phyloP scores from a whole-genome alignment of 2,888 invertebrate genomes.

The Dioctria rufipes region DNA sequence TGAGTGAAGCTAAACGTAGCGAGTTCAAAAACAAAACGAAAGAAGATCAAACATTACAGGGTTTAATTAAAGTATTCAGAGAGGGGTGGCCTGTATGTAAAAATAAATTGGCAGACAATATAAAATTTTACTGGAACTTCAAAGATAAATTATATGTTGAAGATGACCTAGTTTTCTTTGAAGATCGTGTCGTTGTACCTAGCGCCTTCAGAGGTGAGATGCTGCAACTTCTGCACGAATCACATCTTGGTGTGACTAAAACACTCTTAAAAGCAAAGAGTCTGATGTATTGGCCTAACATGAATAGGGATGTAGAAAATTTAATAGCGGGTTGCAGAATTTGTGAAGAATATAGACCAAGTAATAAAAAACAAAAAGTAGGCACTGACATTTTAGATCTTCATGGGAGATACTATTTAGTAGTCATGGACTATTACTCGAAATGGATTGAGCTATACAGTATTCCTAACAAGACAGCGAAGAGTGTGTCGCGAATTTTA shows the following conservation, averaged over 20 bases:
- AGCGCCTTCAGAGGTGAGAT: slow-evolving; percentile 54
- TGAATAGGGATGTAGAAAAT: slow-evolving; percentile 17
- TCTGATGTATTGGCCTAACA: slow-evolving; percentile 1
- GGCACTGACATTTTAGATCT: too few relatives aligned
- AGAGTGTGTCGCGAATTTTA: too few relatives aligned
- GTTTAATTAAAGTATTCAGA: too few relatives aligned
- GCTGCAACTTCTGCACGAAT: slow-evolving; percentile 57
- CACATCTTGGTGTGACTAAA: slow-evolving; percentile 59
- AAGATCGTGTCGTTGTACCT: slow-evolving; percentile 57
- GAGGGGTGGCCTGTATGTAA: slow-evolving; percentile 5
- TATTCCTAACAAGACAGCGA: too few relatives aligned
- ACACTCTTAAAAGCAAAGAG: slow-evolving; percentile 55
- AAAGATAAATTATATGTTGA: slow-evolving; percentile 54
- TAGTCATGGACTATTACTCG: too few relatives aligned
- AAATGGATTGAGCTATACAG: too few relatives aligned
- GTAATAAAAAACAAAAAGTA: not conserved
- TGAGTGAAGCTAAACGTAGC: too few relatives aligned
- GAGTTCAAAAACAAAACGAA: too few relatives aligned
- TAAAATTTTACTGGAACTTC: slow-evolving; percentile 7
- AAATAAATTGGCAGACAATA: not conserved
- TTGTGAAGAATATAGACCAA: slow-evolving; percentile 7
- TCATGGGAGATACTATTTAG: too few relatives aligned
- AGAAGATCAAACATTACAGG: too few relatives aligned
- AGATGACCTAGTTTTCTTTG: slow-evolving; percentile 56
- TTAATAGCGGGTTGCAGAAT: not conserved